Evolutionary conservation across 2,888 invertebrate species (phyloP), one percentile per base, ranked within the genome.

Genomic region (Gymnosoma rotundatum): DNA sequence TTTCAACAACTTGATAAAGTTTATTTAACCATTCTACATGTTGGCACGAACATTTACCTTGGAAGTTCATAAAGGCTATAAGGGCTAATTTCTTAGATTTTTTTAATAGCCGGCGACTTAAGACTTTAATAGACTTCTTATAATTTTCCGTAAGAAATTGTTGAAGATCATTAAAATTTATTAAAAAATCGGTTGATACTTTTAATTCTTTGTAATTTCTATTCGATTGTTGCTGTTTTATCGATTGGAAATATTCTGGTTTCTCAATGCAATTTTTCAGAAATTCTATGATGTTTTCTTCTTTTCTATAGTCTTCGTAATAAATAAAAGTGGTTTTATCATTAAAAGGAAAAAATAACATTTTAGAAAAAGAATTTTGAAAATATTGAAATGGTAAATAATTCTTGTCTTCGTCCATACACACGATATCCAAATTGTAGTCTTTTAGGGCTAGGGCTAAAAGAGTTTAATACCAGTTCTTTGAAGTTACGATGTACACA

Each of bases 391-490:
- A 84, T 1, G 86, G 87, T 5, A 85, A 48, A 48, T 78, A 32
- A 61, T 86, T 86, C 10, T 21, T 48, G 32, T 84, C 82, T 14
- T 84, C 61, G 38, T 88, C 84, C 82, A 88, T 87, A 64, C 86
- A 87, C 3, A 80, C 81, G 36, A 89, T 70, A 8, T 79, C 74
- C 12, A 89, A 60, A 21, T 82, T 69, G 20, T 87, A 87, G 14
- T 88, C 79, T 20, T 82, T 81, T 9, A 88, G 60, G 16, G 63
- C 58, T 0, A 83, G 45, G 0, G 79, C 87, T 7, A 86, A 64
- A 66, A 21, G 76, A 64, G 0, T 81, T 61, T 7, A 85, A 63
- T 14, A 83, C 79, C 14, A 88, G 20, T 25, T 88, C 79, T 38
- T 86, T 84, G 61, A 86, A 88, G 42, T 36, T 86, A 18, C 64